phyloP scores from a whole-genome alignment of 2,113 vertebrate species.

The Elachura formosa region DNA sequence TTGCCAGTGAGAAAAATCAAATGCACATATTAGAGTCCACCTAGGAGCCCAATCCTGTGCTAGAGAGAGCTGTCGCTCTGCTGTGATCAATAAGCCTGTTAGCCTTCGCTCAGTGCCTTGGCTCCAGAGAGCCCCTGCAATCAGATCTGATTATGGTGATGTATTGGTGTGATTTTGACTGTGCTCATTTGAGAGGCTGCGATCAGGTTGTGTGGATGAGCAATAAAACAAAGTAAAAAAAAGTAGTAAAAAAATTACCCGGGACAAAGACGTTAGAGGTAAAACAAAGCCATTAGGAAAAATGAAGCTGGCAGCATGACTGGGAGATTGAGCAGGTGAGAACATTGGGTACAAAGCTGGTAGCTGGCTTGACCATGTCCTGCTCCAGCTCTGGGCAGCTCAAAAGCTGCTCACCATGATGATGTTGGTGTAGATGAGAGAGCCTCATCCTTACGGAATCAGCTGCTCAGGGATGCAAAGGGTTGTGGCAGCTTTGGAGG shows the following conservation, averaged over 20 bases:
- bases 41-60: not conserved
- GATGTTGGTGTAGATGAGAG: not conserved
- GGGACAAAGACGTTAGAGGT: not conserved
- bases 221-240: not conserved
- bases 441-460: not conserved
- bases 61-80: not conserved
- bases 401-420: not conserved
- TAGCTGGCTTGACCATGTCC: not conserved
- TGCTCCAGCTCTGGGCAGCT: not conserved
- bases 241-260: not conserved
- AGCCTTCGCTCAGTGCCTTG: not conserved
- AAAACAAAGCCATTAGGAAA: not conserved
- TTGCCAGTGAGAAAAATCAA: not conserved
- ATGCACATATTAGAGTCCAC: not conserved
- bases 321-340: not conserved
- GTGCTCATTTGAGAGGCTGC: not conserved
- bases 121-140: not conserved
- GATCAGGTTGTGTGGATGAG: not conserved
- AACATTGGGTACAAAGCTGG: not conserved
- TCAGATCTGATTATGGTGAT: not conserved
- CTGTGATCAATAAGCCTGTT: not conserved
- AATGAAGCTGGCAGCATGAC: not conserved
- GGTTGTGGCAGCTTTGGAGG: not conserved
- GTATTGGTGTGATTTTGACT: not conserved
- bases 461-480: accelerated